Evolutionary conservation across 2,888 invertebrate species (phyloP).

Genomic region (Spilarctia lutea): DNA sequence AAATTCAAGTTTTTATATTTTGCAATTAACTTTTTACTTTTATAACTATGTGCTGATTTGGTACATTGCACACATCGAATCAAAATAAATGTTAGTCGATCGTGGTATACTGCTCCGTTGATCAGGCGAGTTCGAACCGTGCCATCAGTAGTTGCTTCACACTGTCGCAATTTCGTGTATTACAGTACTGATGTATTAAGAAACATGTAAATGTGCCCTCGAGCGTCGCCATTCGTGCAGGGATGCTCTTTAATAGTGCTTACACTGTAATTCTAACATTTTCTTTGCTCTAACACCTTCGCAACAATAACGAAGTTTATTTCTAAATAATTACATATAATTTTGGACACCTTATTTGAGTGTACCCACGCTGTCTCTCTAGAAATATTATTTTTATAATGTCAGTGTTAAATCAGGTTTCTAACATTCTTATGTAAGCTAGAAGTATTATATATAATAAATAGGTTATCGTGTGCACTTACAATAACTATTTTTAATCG

Average conservation of each 20-base stretch:
- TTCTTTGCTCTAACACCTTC: slow-evolving; percentile 15
- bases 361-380: not conserved
- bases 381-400: not conserved
- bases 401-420: not conserved
- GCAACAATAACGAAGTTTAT: slow-evolving; percentile 7
- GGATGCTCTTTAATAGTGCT: slow-evolving; percentile 48
- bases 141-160: slow-evolving; percentile 48
- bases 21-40: not conserved
- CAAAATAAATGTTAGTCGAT: slow-evolving; percentile 12
- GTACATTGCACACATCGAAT: not conserved
- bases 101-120: slow-evolving; percentile 30
- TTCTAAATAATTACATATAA: not conserved
- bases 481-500: not conserved
- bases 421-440: not conserved
- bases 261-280: slow-evolving; percentile 35
- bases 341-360: not conserved
- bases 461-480: not conserved
- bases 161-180: slow-evolving; percentile 44
- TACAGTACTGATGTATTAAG: slow-evolving; percentile 34
- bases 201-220: slow-evolving; percentile 60
- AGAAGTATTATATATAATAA: not conserved
- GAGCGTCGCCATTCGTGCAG: slow-evolving; percentile 43
- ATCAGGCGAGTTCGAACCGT: slow-evolving; percentile 33
- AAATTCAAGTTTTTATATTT: not conserved
- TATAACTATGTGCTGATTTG: slow-evolving; percentile 2